Evolutionary conservation across 64 coral and sea anemone genomes (phyloP), one percentile per base, ranked within the genome.

Genomic region (Exaiptasia diaphana): DNA sequence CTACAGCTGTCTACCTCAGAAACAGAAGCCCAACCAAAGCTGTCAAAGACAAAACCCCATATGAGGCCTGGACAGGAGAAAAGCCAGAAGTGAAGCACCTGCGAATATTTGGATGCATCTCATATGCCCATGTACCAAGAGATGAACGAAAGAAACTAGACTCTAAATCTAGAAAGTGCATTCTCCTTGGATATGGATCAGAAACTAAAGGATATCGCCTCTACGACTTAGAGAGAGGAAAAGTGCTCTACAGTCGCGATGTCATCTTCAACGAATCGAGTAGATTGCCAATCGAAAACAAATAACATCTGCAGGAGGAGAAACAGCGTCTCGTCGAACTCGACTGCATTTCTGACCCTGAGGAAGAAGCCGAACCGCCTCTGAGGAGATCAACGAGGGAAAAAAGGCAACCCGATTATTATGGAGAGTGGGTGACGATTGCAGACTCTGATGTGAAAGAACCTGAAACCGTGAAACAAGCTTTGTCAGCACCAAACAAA

Each of bases 11-110:
- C 2, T 87, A 68, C 23, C 38, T 78, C 13, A 39, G 56, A 23
- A 78, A 78, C 36, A 75, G 41, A 54, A 87, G 73, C 49, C 84
- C 73, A 8, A 78, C 71, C 41, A 86, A 31, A 22, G 83, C 57
- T 50, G 37, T 85, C 10, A 31, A 85, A 18, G 37, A 32, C 42
- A 37, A 33, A 21, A 86, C 83, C 4, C 83, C 83, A 32, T 76
- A 34, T 67, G 58, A 76, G 57, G 54, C 56, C 42, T 86, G 69
- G 67, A 62, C 69, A 41, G 38, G 68, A n/a, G 10, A 68, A 53
- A 85, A 61, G 55, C 78, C 82, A 39, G 56, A 74, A 68, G 82
- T 85, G n/a, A n/a, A 58, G 37, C 50, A 61, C 40, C 30, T 74
- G 50, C 32, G 65, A 20, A 38, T 68, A 24, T 83, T 80, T 46